Base-by-base conservation (phyloP, 2,113 vertebrate species). In the Takifugu bimaculatus region DNA sequence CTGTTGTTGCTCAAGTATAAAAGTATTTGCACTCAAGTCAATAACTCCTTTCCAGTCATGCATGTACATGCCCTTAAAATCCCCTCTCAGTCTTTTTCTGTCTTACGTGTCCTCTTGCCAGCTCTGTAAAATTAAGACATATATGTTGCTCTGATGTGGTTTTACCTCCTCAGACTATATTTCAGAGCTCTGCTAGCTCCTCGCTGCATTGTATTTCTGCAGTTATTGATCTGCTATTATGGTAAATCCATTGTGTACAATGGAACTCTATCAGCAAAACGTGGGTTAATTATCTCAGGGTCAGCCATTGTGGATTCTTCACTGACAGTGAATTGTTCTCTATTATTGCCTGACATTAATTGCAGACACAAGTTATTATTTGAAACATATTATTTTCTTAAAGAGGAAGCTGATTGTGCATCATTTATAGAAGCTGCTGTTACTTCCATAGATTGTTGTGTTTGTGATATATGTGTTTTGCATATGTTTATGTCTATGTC, bases 281-380 rank as follows among this genome's bases (percentile, higher is more conserved):
- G 80, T 85, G 87, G 90, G 90, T 91, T 92, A 92, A 92, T 88
- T 90, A 92, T 91, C 85, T 89, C 65, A 70, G 88, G 91, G 90
- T 90, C 90, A 90, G 78, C 58, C 72, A 54, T 78, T 80, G 68
- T 84, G 58, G 71, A 84, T 73, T 70, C 78, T 75, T 72, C 74
- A 88, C 90, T 89, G 90, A 88, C 84, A 80, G 70, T 68, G 48
- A 9, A 51, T 54, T 66, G 51, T 82, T 79, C 67, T 28, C 63
- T 78, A 80, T 87, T 85, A 89, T 71, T 62, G 68, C 78, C 71
- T n/a, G 4, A 62, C 84, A 82, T 88, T 88, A 87, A 85, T 79
- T 63, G 78, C 73, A 83, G 80, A 85, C 74, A 58, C 66, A 83
- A 88, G 87, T 86, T 67, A 81, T 88, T 74, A 77, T 59, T 43